Evolutionary conservation across 2,113 vertebrate genomes (phyloP).

Genomic region (Cebidichthys violaceus): DNA sequence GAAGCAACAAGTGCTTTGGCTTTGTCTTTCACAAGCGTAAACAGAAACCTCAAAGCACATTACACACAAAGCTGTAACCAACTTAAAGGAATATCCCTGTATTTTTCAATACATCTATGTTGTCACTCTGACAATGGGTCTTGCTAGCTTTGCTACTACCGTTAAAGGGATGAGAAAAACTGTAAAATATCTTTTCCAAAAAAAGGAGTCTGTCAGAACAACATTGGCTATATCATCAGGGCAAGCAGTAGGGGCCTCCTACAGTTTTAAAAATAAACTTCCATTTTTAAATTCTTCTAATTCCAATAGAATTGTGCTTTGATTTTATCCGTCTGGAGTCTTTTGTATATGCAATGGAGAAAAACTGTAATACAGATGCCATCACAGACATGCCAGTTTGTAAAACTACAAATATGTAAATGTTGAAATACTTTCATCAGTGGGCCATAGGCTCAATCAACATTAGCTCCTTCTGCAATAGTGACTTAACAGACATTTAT

Average conservation of each 20-base stretch:
- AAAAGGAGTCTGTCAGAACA: conserved; percentile 12
- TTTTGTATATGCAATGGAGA: no score
- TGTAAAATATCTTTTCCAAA: conserved; percentile 1
- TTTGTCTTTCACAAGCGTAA: conserved; percentile 48
- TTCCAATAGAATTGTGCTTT: no score
- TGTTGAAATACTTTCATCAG: no score
- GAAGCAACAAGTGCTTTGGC: conserved; percentile 43
- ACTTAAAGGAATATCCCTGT: not conserved
- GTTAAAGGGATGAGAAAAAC: not conserved
- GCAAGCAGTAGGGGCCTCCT: not conserved
- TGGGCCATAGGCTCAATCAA: no score
- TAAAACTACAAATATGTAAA: no score
- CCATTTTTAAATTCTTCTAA: not conserved
- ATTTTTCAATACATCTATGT: not conserved
- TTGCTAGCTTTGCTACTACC: not conserved
- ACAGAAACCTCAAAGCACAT: conserved; percentile 39
- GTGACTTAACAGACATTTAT: no score
- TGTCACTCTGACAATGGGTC: not conserved
- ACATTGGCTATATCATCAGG: not conserved
- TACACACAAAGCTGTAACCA: not conserved
- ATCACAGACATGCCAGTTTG: no score
- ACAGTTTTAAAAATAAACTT: conserved; percentile 2
- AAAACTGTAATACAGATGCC: no score
- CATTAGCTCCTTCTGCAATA: no score
- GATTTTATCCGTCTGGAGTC: no score